Conservation (phyloP, 2,888 invertebrate genomes). For the Phyllotreta cruciferae region DNA sequence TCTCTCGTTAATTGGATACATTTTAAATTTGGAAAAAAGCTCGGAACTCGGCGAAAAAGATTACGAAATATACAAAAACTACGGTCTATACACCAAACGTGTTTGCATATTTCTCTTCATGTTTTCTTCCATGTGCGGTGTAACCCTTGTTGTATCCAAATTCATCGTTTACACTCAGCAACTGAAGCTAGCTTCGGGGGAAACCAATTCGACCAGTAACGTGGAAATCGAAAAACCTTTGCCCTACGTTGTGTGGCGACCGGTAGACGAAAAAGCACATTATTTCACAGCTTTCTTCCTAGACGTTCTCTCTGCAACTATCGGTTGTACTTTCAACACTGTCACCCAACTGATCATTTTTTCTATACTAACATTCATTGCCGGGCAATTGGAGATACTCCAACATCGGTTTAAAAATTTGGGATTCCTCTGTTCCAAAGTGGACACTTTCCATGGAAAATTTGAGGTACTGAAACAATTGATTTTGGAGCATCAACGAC, state of each 20-base stretch:
- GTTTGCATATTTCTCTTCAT: conserved; percentile 10
- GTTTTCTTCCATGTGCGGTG: conserved; percentile 19
- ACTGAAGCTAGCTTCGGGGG: not conserved
- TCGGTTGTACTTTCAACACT: conserved; percentile 26
- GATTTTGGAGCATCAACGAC: conserved; percentile 18
- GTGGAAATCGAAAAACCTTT: conserved; percentile 19
- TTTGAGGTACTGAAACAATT: conserved; percentile 13
- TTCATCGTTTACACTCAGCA: conserved; percentile 21
- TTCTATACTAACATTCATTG: conserved; percentile 25
- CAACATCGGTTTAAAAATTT: conserved; percentile 21
- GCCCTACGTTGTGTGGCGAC: conserved; percentile 29
- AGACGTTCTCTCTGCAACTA: conserved; percentile 19
- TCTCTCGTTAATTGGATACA: conserved; percentile 11
- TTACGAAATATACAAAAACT: conserved; percentile 26
- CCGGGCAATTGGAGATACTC: conserved; percentile 24
- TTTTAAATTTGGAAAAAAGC: conserved; percentile 45
- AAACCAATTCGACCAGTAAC: not conserved
- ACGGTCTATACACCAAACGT: conserved; percentile 14
- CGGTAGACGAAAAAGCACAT: conserved; percentile 18
- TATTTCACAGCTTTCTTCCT: conserved; percentile 18
- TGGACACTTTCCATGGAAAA: conserved; percentile 1
- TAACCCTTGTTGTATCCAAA: conserved; percentile 16
- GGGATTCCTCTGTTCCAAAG: conserved; percentile 1
- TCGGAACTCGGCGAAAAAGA: not conserved
- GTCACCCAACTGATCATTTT: conserved; percentile 22